Evolutionary conservation across 2,888 invertebrate genomes (phyloP).

Genomic region (Exephanes ischioxanthus): DNA sequence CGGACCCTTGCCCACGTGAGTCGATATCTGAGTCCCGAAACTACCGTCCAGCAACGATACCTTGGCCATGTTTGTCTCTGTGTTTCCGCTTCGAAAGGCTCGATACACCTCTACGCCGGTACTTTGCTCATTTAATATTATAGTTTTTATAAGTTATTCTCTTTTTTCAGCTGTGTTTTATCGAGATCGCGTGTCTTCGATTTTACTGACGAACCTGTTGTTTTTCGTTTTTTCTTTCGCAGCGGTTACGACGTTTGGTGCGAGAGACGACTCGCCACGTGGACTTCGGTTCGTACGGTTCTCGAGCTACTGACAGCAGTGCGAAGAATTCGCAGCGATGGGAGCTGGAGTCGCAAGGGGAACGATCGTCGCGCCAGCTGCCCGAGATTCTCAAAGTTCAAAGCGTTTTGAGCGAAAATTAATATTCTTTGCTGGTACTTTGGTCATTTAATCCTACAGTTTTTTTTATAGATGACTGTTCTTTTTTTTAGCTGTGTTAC

Average conservation of each 20-base stretch:
- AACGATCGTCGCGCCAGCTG: conserved; percentile 16
- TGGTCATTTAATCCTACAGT: neutral
- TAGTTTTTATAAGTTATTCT: neutral
- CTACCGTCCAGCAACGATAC: conserved; percentile 89
- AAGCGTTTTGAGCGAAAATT: conserved; percentile 20
- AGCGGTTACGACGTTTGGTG: conserved; percentile 1
- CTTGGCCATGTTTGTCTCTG: conserved; percentile 50
- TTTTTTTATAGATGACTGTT: neutral
- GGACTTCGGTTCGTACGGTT: neutral
- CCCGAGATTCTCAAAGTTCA: conserved; percentile 12
- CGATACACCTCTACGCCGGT: neutral
- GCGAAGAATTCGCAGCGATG: neutral
- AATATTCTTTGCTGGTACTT: neutral
- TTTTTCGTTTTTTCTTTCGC: neutral
- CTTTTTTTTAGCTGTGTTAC: neutral
- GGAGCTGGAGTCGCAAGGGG: neutral
- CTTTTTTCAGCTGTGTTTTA: neutral
- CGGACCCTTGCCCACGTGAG: conserved; percentile 90
- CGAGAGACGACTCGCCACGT: neutral
- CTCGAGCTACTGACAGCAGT: conserved; percentile 31
- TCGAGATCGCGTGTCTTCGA: neutral
- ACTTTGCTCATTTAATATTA: neutral
- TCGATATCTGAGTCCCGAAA: conserved; percentile 92
- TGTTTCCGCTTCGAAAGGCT: neutral
- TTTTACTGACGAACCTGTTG: no score